These are phyloP conservation scores for Osmoderma eremita DNA, from an alignment of 2,888 invertebrate species.

Conservation along the genomic window DNA sequence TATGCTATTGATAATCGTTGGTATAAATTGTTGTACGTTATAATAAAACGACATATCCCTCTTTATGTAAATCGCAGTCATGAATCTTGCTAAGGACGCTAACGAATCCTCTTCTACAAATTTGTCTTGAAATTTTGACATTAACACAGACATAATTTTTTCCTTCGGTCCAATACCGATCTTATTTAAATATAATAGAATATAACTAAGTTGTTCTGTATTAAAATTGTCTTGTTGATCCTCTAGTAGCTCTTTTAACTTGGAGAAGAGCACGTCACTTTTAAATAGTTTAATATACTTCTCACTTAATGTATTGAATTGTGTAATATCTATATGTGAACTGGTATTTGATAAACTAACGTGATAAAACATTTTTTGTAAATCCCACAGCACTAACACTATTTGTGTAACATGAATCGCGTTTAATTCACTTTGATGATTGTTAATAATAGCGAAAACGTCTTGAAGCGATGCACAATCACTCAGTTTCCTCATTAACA, in stretches of 20 bases:
- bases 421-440: conserved; percentile 50
- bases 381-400: conserved; percentile 60
- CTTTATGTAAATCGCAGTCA: conserved; percentile 61
- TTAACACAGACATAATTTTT: conserved; percentile 58
- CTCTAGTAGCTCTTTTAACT: conserved; percentile 55
- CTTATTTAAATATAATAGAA: conserved; percentile 64
- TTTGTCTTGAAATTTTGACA: conserved; percentile 56
- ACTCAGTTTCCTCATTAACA: conserved; percentile 54
- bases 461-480: conserved; percentile 59
- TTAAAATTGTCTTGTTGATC: conserved; percentile 57
- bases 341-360: conserved; percentile 49
- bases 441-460: conserved; percentile 58
- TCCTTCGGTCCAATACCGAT: conserved; percentile 61
- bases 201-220: conserved; percentile 61
- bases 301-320: conserved; percentile 43
- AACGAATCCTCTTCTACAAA: conserved; percentile 55
- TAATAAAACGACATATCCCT: conserved; percentile 61
- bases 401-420: conserved; percentile 54
- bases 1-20: conserved; percentile 59
- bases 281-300: conserved; percentile 56
- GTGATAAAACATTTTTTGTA: conserved; percentile 58
- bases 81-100: conserved; percentile 62
- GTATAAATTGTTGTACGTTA: conserved; percentile 60
- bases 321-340: conserved; percentile 36
- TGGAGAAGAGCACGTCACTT: conserved; percentile 55